Conservation (phyloP, 2,888 invertebrate species). For the Lordiphosa fenestrarum region DNA sequence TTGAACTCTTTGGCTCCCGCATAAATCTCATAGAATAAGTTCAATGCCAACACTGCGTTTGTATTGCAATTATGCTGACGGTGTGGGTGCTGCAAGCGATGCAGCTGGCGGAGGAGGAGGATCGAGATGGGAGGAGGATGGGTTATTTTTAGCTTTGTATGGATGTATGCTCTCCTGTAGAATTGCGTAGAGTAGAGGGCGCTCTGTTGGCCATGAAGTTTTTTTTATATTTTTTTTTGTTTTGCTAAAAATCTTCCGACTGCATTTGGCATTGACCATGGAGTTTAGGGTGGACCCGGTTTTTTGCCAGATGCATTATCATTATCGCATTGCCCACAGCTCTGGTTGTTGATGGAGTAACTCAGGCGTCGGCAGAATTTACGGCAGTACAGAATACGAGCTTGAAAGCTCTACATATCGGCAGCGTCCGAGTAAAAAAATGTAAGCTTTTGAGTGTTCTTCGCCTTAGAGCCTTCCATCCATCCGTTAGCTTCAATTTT, state of each 20-base stretch:
- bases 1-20: slow-evolving; percentile 70
- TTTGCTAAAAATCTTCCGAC: slow-evolving; percentile 46
- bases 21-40: slow-evolving; percentile 69
- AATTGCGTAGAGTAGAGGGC: slow-evolving; percentile 43
- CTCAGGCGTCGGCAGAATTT: too few species aligned
- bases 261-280: slow-evolving; percentile 36
- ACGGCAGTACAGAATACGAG: neutral
- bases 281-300: slow-evolving; percentile 36
- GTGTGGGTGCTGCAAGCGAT: slow-evolving; percentile 16
- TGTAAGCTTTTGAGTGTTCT: too few species aligned
- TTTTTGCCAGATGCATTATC: too few species aligned
- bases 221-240: slow-evolving; percentile 15
- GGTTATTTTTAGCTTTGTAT: slow-evolving; percentile 57
- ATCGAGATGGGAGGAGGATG: slow-evolving; percentile 10
- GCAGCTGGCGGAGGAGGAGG: slow-evolving; percentile 26
- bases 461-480: too few species aligned
- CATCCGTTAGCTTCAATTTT: too few species aligned
- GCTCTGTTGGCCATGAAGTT: slow-evolving; percentile 69
- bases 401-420: neutral
- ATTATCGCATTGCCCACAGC: too few species aligned
- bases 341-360: too few species aligned
- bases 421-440: too few species aligned
- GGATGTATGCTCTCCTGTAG: slow-evolving; percentile 22
- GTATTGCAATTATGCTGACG: slow-evolving; percentile 53
- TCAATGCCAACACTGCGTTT: slow-evolving; percentile 71